Conservation (phyloP, 2,797 vertebrate species). For the Sphaeramia orbicularis region DNA sequence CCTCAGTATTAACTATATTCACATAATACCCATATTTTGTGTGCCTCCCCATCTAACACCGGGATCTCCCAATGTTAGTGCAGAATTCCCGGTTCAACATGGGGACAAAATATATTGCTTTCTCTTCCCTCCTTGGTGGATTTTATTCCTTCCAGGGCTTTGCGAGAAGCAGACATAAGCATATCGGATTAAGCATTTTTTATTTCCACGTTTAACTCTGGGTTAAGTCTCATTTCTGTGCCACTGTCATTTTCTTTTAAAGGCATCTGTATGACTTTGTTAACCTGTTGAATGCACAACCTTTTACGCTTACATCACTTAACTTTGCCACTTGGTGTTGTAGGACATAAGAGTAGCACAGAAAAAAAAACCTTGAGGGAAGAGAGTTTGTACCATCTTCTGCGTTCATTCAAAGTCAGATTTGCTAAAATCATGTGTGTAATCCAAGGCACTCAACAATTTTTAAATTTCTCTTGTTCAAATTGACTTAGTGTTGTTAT, state of each 20-base stretch:
- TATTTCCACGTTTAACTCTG: not conserved
- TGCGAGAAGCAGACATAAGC: slow-evolving; percentile 38
- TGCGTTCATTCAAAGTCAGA: too few relatives aligned
- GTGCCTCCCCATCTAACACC: slow-evolving; percentile 57
- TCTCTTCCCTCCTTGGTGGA: slow-evolving; percentile 65
- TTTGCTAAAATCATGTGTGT: too few relatives aligned
- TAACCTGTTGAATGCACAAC: not conserved
- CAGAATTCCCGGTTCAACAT: slow-evolving; percentile 53
- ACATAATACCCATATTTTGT: not conserved
- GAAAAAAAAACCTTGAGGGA: too few relatives aligned
- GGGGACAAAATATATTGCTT: slow-evolving; percentile 49
- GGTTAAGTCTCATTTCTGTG: too few relatives aligned
- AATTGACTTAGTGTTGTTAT: too few relatives aligned
- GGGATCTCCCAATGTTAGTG: slow-evolving; percentile 40
- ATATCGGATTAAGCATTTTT: not conserved
- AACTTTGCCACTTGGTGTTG: not conserved
- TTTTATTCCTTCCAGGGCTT: slow-evolving; percentile 54
- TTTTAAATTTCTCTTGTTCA: too few relatives aligned
- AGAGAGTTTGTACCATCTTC: too few relatives aligned
- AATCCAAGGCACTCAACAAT: too few relatives aligned
- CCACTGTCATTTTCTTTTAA: not conserved
- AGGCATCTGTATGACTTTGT: not conserved
- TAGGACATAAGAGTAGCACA: not conserved
- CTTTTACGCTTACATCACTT: not conserved
- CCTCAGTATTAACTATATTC: not conserved